Percentiles rank a stretch among this genome's conserved stretches.
phyloP scores from a whole-genome alignment of 2,888 invertebrate species.

The Chloroclysta siterata region DNA sequence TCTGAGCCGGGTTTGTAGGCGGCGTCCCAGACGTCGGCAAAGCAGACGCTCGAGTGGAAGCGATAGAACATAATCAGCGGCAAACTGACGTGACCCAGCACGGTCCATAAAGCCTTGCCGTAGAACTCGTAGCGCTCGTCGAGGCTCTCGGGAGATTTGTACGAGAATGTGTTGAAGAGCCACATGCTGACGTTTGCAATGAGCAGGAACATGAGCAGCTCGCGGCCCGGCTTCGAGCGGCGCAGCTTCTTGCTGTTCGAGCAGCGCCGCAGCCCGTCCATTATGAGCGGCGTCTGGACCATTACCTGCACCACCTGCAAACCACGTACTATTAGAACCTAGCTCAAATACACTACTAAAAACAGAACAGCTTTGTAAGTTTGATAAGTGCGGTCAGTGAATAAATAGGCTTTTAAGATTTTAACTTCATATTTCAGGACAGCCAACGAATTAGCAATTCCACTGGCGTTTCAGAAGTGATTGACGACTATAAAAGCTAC shows the following conservation, averaged over 20 bases:
- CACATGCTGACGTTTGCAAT: slow-evolving; percentile 91
- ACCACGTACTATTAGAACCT: slow-evolving; percentile 9
- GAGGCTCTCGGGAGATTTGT: slow-evolving; percentile 78
- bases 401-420: background rate
- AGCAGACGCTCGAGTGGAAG: slow-evolving; percentile 91
- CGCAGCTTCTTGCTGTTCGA: slow-evolving; percentile 87
- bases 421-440: background rate
- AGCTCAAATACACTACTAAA: no score
- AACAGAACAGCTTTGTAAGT: no score
- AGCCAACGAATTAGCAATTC: background rate
- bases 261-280: slow-evolving; percentile 90
- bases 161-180: slow-evolving; percentile 89
- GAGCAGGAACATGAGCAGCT: slow-evolving; percentile 90
- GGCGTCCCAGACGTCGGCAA: slow-evolving; percentile 91
- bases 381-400: no score
- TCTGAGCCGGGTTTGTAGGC: slow-evolving; percentile 87
- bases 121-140: slow-evolving; percentile 87
- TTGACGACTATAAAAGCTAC: no score
- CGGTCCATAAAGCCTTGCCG: slow-evolving; percentile 89
- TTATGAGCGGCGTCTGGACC: slow-evolving; percentile 89
- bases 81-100: slow-evolving; percentile 89
- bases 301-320: slow-evolving; percentile 88
- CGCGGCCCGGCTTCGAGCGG: slow-evolving; percentile 89
- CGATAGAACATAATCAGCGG: slow-evolving; percentile 92
- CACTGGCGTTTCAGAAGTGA: no score